These are phyloP conservation scores for Pangasius larnaudii DNA, from an alignment of 2,797 vertebrate species.

Conservation along the genomic window DNA sequence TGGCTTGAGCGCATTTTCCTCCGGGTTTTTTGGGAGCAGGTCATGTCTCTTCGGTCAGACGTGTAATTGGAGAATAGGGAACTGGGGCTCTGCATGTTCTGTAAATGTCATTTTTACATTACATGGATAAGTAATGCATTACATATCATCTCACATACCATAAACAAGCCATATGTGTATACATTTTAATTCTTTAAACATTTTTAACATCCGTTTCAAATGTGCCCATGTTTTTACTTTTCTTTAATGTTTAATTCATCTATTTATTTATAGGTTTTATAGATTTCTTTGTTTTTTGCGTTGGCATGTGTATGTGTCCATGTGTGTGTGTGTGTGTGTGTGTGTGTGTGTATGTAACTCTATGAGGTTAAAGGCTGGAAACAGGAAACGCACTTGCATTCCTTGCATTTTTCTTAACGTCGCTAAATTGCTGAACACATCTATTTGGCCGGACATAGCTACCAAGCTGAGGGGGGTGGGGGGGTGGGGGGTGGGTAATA, in stretches of 20 bases:
- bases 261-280: background rate
- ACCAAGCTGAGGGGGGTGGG: conserved; percentile 33
- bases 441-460: conserved; percentile 53
- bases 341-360: conserved; percentile 32
- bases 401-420: conserved; percentile 61
- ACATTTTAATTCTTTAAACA: background rate
- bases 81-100: background rate
- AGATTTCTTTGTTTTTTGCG: background rate
- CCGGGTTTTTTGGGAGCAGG: conserved; percentile 29
- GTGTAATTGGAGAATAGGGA: conserved; percentile 9
- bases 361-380: conserved; percentile 52
- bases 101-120: conserved; percentile 3
- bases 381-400: conserved; percentile 64
- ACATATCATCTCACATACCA: background rate
- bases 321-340: background rate
- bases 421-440: conserved; percentile 58
- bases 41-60: conserved; percentile 29
- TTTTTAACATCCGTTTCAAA: background rate
- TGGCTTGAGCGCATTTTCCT: conserved; percentile 36
- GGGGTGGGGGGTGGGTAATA: no score
- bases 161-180: background rate
- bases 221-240: background rate
- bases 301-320: background rate
- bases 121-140: background rate
- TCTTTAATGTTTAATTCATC: background rate